phyloP scores from a whole-genome alignment of 2,797 vertebrate genomes.

The Mus caroli region DNA sequence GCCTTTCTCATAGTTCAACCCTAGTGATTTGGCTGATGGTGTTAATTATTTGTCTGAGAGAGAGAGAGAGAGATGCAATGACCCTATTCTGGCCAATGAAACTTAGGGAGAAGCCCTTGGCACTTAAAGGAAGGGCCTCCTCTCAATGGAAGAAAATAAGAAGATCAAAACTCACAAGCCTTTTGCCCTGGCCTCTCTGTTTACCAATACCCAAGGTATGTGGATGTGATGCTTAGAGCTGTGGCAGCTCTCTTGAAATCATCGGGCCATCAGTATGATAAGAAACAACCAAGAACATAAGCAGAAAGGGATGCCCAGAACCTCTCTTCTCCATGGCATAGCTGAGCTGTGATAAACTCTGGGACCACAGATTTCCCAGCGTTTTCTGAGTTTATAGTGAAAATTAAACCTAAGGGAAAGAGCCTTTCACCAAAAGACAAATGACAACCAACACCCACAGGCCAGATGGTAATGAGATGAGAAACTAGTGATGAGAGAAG shows the following conservation, averaged over 20 bases:
- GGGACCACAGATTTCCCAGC: not conserved
- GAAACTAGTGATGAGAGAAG: not conserved
- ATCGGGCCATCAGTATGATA: not conserved
- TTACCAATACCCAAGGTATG: not conserved
- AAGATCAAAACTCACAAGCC: not conserved
- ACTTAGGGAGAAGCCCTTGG: not conserved
- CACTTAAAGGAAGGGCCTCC: not conserved
- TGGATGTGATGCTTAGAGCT: not conserved
- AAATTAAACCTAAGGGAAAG: constrained; percentile 21
- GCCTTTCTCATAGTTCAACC: not conserved
- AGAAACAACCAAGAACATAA: not conserved
- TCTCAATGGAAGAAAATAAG: not conserved
- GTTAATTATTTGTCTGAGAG: not conserved
- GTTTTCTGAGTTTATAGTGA: not conserved
- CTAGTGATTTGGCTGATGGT: not conserved
- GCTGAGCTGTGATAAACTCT: not conserved
- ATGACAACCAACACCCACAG: constrained; percentile 22
- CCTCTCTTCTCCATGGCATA: not conserved
- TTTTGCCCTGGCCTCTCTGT: not conserved
- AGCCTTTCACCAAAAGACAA: constrained; percentile 46
- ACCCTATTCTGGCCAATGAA: constrained; percentile 1
- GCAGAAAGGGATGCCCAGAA: not conserved
- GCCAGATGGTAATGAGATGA: constrained; percentile 22
- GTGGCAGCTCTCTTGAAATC: constrained; percentile 19
- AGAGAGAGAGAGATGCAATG: not conserved